These are phyloP conservation scores for Myrmecophaga tridactyla DNA, from an alignment of 2,113 vertebrate genomes.

Conservation along the genomic window DNA sequence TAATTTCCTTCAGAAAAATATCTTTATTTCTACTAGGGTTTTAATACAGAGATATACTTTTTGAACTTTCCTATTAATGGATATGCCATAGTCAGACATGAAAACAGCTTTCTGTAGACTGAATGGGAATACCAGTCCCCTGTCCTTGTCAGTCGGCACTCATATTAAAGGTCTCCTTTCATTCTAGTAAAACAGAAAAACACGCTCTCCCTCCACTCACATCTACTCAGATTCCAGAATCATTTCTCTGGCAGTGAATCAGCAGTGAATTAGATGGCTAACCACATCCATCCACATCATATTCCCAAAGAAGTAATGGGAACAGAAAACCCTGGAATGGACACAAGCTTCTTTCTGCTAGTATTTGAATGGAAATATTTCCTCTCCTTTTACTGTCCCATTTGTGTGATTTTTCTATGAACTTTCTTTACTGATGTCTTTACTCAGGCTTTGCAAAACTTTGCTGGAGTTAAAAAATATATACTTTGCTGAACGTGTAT, in stretches of 20 bases:
- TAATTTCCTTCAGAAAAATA: constrained; percentile 57
- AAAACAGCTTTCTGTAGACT: constrained; percentile 65
- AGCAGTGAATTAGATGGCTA: constrained; percentile 26
- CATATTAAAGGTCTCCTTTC: constrained; percentile 68
- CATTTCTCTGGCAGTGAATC: constrained; percentile 72
- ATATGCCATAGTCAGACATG: constrained; percentile 74
- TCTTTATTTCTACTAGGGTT: constrained; percentile 52
- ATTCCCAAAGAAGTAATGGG: constrained; percentile 17
- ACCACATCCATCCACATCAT: constrained; percentile 28
- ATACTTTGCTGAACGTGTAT: no score
- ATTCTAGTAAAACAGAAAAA: constrained; percentile 73
- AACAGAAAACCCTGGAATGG: constrained; percentile 38
- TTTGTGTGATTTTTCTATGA: not conserved
- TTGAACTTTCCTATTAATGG: constrained; percentile 77
- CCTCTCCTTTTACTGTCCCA: not conserved
- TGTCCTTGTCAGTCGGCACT: constrained; percentile 71
- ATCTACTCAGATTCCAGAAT: constrained; percentile 45
- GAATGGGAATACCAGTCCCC: constrained; percentile 79
- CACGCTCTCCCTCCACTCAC: constrained; percentile 36
- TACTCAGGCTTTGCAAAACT: not conserved
- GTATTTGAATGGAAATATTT: constrained; percentile 20
- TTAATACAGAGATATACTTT: constrained; percentile 60
- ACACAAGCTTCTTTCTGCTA: not conserved
- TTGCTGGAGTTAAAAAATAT: not conserved
- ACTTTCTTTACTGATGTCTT: not conserved